These are phyloP conservation scores for Aulostomus chinensis DNA, from an alignment of 2,797 vertebrate genomes.

Conservation along the genomic window DNA sequence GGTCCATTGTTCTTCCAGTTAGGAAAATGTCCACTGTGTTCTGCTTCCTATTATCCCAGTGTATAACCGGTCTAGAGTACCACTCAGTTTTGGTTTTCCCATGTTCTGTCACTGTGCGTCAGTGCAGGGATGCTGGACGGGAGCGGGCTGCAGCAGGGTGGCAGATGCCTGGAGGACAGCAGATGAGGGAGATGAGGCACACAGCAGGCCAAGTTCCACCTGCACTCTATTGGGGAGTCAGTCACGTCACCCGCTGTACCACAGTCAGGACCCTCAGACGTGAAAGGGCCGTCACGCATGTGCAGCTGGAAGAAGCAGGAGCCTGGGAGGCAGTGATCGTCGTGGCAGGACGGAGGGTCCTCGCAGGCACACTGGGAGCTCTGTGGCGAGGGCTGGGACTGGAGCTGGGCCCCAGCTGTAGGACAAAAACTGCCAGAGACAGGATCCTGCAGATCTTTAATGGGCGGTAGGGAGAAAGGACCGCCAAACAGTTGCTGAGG, in stretches of 20 bases:
- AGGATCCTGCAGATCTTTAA: slow-evolving; percentile 48
- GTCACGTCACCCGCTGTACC: slow-evolving; percentile 10
- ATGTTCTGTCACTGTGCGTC: slow-evolving; percentile 80
- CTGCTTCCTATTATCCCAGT: slow-evolving; percentile 16
- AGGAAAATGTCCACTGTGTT: slow-evolving; percentile 17
- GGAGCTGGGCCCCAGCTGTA: slow-evolving; percentile 37
- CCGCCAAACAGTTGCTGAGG: slow-evolving; percentile 60
- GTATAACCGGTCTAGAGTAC: slow-evolving; percentile 4
- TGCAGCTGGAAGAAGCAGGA: slow-evolving; percentile 75
- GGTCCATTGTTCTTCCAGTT: slow-evolving; percentile 30
- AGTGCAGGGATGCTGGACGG: slow-evolving; percentile 67
- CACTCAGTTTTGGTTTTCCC: slow-evolving; percentile 9
- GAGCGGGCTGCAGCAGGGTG: slow-evolving; percentile 76
- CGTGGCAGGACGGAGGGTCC: slow-evolving; percentile 44
- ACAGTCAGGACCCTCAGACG: slow-evolving; percentile 51
- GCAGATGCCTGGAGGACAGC: slow-evolving; percentile 80
- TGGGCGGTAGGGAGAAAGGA: slow-evolving; percentile 57
- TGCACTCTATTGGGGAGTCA: slow-evolving; percentile 67
- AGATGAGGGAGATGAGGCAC: slow-evolving; percentile 56
- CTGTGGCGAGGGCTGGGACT: slow-evolving; percentile 47
- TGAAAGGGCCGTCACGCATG: slow-evolving; percentile 58
- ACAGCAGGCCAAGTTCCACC: slow-evolving; percentile 80
- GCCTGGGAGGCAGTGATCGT: slow-evolving; percentile 43
- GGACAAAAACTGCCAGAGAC: slow-evolving; percentile 36
- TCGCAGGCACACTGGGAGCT: slow-evolving; percentile 33